Evolutionary conservation across 2,888 invertebrate species (phyloP).

Genomic region (Morpho deidamia): DNA sequence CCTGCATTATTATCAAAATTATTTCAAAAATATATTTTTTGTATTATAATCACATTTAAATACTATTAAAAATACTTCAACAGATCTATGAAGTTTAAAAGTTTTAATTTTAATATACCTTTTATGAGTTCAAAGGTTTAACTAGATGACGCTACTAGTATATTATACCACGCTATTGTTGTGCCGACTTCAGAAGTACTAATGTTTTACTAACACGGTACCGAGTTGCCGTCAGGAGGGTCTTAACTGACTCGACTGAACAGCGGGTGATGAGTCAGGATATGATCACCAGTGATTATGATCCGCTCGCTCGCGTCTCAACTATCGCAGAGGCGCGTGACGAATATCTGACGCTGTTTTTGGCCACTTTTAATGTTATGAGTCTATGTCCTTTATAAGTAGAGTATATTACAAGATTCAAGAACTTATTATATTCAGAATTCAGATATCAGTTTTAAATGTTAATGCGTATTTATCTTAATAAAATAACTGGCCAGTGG

Average conservation of each 20-base stretch:
- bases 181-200: slow-evolving; percentile 20
- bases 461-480: too few species aligned
- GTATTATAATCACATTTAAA: too few species aligned
- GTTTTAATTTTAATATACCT: too few species aligned
- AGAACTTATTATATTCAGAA: too few species aligned
- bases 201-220: rapidly evolving
- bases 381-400: too few species aligned
- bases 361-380: slow-evolving; percentile 40
- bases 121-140: neutral
- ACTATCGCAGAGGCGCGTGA: slow-evolving; percentile 55
- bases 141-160: slow-evolving; percentile 37
- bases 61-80: too few species aligned
- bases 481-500: too few species aligned
- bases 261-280: slow-evolving; percentile 68
- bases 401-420: too few species aligned
- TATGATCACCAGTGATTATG: slow-evolving; percentile 50
- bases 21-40: too few species aligned
- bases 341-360: slow-evolving; percentile 58
- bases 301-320: slow-evolving; percentile 49
- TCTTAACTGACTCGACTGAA: slow-evolving; percentile 78
- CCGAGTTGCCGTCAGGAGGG: slow-evolving; percentile 56
- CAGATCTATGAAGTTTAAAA: too few species aligned
- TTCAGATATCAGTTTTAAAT: too few species aligned
- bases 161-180: slow-evolving; percentile 37
- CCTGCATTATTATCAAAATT: too few species aligned